Evolutionary conservation across 2,888 invertebrate genomes (phyloP).

Genomic region (Anthophora plumipes): DNA sequence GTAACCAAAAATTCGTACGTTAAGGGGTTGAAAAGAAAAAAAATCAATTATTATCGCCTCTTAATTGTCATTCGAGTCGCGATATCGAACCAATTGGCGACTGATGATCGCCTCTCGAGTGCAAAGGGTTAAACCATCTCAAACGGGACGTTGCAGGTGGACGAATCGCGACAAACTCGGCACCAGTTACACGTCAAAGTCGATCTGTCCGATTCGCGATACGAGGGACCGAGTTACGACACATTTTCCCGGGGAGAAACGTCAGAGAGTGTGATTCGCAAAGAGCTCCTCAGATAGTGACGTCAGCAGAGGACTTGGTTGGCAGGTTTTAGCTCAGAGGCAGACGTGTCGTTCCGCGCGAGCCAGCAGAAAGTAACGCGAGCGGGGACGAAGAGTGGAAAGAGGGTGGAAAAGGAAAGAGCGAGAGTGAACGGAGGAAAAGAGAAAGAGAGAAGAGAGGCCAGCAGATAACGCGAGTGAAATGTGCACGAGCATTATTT

Average conservation of each 20-base stretch:
- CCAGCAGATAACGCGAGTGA: constrained; percentile 75
- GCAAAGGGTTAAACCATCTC: no score
- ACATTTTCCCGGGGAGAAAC: constrained; percentile 1
- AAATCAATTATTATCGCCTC: no score
- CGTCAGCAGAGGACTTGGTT: constrained; percentile 55
- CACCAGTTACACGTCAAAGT: neutral
- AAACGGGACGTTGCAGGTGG: no score
- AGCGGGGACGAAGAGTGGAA: neutral
- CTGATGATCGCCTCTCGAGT: no score
- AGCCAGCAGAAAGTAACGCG: constrained; percentile 44
- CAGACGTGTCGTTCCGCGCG: constrained; percentile 12
- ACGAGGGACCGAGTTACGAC: neutral
- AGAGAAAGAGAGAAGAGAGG: constrained; percentile 2
- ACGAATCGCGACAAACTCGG: neutral
- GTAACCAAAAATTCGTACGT: no score
- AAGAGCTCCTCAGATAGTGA: constrained; percentile 67
- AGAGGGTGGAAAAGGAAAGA: neutral
- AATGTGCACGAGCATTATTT: constrained; percentile 14
- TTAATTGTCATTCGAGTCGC: no score
- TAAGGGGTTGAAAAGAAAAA: no score
- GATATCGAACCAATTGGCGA: no score
- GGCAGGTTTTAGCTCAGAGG: constrained; percentile 22
- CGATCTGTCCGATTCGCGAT: neutral
- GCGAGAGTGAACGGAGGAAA: neutral
- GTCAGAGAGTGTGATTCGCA: constrained; percentile 36